Base-by-base conservation (phyloP, 2,797 vertebrate species). In the Centropyge bicolor region DNA sequence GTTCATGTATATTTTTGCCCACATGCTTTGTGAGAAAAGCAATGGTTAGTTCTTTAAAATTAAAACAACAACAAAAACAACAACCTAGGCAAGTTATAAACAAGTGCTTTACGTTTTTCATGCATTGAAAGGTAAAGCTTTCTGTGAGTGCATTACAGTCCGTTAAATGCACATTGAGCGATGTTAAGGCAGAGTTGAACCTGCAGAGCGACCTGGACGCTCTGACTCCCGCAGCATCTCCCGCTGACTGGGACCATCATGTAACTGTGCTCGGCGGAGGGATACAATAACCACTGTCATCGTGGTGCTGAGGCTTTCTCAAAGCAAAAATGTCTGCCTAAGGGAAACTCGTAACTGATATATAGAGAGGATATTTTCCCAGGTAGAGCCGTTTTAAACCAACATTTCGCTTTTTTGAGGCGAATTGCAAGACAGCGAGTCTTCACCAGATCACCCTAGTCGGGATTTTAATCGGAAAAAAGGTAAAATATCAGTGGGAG, bases 321-420 rank as follows among this genome's bases (percentile, higher is more conserved):
- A 92, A 92, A 95, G 95, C 95, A 95, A 97, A 98, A 96, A 98
- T 98, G 97, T 98, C 98, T 95, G 97, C 98, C 96, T 98, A 96
- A 98, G 97, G 97, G 96, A 97, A 96, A 96, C 96, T 97, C 96
- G 96, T 96, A 97, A 98, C 96, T 97, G 97, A 95, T 94, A 91
- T 81, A 95, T 95, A 95, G 91, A 95, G 95, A 94, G 96, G 95
- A 95, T 95, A 93, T 94, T 91, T 90, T 70, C 83, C 64, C 80
- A 91, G 84, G 76, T 86, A 88, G 78, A 81, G 68, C 60, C 51
- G 68, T 84, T 80, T 31, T 90, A 76, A 83, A 88, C 10, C 69
- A 75, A 59, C 54, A 80, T 88, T 91, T 86, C 43, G 63, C 83
- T 79, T 14, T 67, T 74, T 81, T 61, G 82, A 78, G 84, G 89